Percentiles rank a stretch among this genome's conserved stretches.
These are phyloP conservation scores for Drosophila atroscutellata DNA, from an alignment of 2,888 invertebrate genomes.

Conservation along the genomic window DNA sequence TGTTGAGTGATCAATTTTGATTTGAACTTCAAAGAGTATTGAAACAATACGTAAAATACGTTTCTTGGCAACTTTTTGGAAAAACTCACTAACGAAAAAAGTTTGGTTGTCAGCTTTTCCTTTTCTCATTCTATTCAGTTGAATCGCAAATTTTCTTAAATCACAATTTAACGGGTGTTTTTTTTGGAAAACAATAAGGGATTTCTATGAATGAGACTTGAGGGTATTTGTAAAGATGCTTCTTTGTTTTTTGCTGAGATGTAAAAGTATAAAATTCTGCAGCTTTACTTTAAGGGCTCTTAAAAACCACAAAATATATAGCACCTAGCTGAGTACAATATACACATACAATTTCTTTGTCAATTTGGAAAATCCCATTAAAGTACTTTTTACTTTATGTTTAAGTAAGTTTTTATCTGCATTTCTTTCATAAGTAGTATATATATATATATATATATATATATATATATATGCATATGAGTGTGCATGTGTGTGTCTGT, in stretches of 20 bases:
- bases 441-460: constrained; percentile 1
- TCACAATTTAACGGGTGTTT: not conserved
- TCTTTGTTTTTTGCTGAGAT: not conserved
- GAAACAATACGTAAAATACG: not conserved
- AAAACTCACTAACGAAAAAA: not conserved
- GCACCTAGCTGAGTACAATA: not conserved
- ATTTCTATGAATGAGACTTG: not conserved
- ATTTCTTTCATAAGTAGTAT: constrained; percentile 6
- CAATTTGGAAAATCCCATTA: constrained; percentile 1
- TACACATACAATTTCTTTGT: not conserved
- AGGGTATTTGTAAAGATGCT: not conserved
- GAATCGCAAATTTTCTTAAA: not conserved
- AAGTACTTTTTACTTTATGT: constrained; percentile 2
- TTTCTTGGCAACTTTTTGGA: not conserved
- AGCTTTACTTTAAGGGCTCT: not conserved
- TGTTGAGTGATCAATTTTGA: not conserved
- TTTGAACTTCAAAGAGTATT: not conserved
- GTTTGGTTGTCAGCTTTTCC: not conserved
- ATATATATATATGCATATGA: not conserved
- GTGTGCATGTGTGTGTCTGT: constrained; percentile 3
- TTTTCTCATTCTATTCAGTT: not conserved
- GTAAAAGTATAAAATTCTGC: not conserved
- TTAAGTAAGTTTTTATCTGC: constrained; percentile 5
- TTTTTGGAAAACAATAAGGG: no score
- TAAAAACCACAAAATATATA: not conserved